A percentile compares a stretch with the other conserved stretches of the same genome.
phyloP scores from a whole-genome alignment of 2,113 vertebrate species.

The Mormoops blainvillei region DNA sequence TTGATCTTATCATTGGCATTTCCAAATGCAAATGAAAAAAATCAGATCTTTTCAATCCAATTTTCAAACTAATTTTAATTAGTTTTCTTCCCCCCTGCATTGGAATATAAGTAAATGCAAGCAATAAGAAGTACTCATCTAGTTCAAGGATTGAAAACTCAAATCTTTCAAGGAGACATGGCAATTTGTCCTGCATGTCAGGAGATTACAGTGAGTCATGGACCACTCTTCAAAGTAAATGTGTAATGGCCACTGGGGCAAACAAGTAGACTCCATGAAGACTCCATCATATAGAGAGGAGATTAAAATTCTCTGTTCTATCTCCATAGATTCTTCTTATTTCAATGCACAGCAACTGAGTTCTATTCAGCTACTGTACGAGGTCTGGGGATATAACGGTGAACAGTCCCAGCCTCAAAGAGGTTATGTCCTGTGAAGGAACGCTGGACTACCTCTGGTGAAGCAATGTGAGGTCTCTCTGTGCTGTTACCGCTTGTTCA shows the following conservation, averaged over 20 bases:
- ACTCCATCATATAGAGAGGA: background rate
- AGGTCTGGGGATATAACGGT: background rate
- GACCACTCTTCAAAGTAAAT: background rate
- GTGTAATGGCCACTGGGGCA: background rate
- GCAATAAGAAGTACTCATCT: background rate
- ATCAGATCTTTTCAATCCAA: background rate
- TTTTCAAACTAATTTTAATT: background rate
- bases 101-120: background rate
- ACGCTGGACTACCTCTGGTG: background rate
- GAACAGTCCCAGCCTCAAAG: background rate
- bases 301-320: background rate
- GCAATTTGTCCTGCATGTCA: background rate
- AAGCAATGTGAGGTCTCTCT: background rate
- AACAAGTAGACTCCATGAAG: background rate
- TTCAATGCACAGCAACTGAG: background rate
- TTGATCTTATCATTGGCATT: background rate
- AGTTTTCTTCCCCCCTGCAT: background rate
- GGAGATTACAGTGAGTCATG: background rate
- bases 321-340: background rate
- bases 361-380: background rate
- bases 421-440: background rate
- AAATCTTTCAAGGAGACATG: background rate
- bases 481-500: accelerated
- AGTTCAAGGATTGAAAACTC: background rate
- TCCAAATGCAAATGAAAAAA: background rate